Percentiles rank a stretch among this genome's conserved stretches.
These are phyloP conservation scores for Drosophila lacteicornis DNA, from an alignment of 1,140 invertebrate genomes.

Conservation along the genomic window DNA sequence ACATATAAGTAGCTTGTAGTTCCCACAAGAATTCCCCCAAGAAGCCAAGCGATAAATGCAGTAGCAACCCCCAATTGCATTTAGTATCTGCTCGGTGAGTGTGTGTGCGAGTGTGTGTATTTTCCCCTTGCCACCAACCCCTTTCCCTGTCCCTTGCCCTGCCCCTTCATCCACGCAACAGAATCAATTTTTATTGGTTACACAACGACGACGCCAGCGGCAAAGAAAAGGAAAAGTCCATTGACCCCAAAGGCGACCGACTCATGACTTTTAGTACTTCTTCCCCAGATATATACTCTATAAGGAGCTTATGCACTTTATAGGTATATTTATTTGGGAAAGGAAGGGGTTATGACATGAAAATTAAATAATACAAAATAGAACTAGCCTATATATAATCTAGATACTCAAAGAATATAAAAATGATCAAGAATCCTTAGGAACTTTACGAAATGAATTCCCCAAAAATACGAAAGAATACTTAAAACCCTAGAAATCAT, in stretches of 20 bases:
- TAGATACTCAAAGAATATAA: no score
- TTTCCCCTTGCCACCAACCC: constrained; percentile 5
- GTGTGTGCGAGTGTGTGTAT: not conserved
- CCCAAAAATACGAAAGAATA: no score
- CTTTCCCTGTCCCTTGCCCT: not conserved
- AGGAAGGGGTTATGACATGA: no score
- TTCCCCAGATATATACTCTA: constrained; percentile 26
- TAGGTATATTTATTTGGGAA: not conserved
- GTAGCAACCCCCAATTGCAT: constrained; percentile 65
- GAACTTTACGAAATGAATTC: not conserved
- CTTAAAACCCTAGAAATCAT: not conserved
- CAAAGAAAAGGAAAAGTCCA: constrained; percentile 60
- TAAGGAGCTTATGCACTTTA: constrained; percentile 5
- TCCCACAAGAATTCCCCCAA: constrained; percentile 20
- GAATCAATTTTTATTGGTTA: constrained; percentile 83
- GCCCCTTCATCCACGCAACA: constrained; percentile 54
- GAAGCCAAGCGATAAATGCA: constrained; percentile 52
- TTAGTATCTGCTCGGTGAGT: constrained; percentile 37
- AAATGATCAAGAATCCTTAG: no score
- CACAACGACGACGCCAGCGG: constrained; percentile 70
- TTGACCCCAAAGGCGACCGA: constrained; percentile 59
- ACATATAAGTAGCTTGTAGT: not conserved
- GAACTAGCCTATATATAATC: no score
- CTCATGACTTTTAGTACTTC: constrained; percentile 78
- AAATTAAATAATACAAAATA: not conserved